Evolutionary conservation across 2,888 invertebrate genomes (phyloP).

Genomic region (Drosophila neutralis): DNA sequence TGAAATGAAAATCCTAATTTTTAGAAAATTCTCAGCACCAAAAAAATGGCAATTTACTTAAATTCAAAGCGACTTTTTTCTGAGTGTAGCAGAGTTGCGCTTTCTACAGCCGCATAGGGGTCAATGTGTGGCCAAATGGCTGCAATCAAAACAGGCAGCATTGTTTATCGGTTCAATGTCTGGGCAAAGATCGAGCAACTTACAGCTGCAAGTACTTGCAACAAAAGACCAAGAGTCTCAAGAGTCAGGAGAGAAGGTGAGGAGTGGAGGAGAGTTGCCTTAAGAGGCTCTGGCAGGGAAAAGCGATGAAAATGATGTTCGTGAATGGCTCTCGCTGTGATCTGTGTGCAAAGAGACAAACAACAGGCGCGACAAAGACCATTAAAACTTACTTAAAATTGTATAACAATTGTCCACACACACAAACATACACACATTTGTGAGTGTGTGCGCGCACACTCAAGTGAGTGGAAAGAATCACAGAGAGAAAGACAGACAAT

Average conservation of each 20-base stretch:
- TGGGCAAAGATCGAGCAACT: constrained; percentile 56
- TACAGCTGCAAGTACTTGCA: constrained; percentile 33
- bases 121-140: constrained; percentile 25
- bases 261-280: constrained; percentile 20
- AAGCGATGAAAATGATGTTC: constrained; percentile 46
- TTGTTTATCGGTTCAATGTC: constrained; percentile 43
- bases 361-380: constrained; percentile 54
- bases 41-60: too few species aligned
- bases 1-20: too few species aligned
- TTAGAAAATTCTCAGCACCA: too few species aligned
- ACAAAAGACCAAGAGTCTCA: constrained; percentile 35
- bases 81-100: neutral
- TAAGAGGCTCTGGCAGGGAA: constrained; percentile 22
- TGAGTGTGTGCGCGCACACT: constrained; percentile 28
- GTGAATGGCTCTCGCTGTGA: constrained; percentile 39
- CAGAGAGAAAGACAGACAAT: constrained; percentile 55
- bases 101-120: constrained; percentile 26
- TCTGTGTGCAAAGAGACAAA: constrained; percentile 24
- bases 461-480: constrained; percentile 78
- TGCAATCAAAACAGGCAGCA: constrained; percentile 29
- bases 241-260: constrained; percentile 19
- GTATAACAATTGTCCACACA: constrained; percentile 52
- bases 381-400: constrained; percentile 76
- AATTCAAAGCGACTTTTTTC: neutral
- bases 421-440: neutral